phyloP scores from a whole-genome alignment of 2,113 vertebrate species.

The human region GRCh38 chr5:152413501-152414000 shows the following conservation, averaged over 20 bases:
- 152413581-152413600: not conserved
- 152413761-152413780: not conserved
- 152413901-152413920: not conserved
- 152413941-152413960: not conserved
- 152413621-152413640: not conserved
- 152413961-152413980: not conserved
- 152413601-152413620: conserved; percentile 9
- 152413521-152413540: not conserved
- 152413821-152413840: not conserved
- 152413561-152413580: not conserved
- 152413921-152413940: not conserved
- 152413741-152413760: not conserved
- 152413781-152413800: not conserved
- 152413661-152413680: not conserved
- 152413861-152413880: not conserved
- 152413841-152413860: not conserved
- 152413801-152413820: not conserved
- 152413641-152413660: not conserved
- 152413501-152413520: not conserved
- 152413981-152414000: not conserved
- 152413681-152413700: no score
- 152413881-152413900: not conserved
- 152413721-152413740: not conserved
- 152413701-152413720: not conserved
- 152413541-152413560: not conserved